A percentile compares a stretch with the other conserved stretches of the same genome.
phyloP scores from a whole-genome alignment of 1,140 invertebrate genomes.

The Magallana angulata region DNA sequence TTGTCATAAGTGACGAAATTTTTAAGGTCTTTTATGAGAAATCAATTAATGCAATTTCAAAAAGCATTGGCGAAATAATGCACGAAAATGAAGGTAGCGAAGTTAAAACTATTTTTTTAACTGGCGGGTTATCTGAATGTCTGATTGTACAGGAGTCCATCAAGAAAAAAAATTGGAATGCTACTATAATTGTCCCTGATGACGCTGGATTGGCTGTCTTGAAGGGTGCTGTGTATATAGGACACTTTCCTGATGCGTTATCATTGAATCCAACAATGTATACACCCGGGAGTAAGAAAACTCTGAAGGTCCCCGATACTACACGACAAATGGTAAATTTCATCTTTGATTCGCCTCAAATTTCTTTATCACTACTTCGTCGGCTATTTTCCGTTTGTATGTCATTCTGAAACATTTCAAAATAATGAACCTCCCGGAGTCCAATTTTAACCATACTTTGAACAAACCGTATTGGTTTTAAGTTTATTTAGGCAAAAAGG shows the following conservation, averaged over 20 bases:
- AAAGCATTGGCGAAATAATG: conserved; percentile 49
- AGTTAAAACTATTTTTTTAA: conserved; percentile 52
- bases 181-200: conserved; percentile 49
- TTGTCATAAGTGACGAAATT: background rate
- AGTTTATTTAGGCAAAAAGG: too few species aligned
- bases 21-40: conserved; percentile 43
- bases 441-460: too few species aligned
- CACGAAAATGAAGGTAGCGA: conserved; percentile 31
- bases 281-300: too few species aligned
- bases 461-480: too few species aligned
- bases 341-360: too few species aligned
- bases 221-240: conserved; percentile 56
- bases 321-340: too few species aligned
- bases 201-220: conserved; percentile 51
- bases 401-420: too few species aligned
- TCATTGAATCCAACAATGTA: too few species aligned
- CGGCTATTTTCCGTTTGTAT: too few species aligned
- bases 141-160: conserved; percentile 47
- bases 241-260: conserved; percentile 48
- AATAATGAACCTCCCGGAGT: too few species aligned
- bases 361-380: too few species aligned
- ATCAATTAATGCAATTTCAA: conserved; percentile 39
- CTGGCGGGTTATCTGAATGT: conserved; percentile 61
- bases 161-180: conserved; percentile 28
- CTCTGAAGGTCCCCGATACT: too few species aligned